Base-by-base conservation (phyloP, 2,888 invertebrate genomes). In the Punctoribates punctum region DNA sequence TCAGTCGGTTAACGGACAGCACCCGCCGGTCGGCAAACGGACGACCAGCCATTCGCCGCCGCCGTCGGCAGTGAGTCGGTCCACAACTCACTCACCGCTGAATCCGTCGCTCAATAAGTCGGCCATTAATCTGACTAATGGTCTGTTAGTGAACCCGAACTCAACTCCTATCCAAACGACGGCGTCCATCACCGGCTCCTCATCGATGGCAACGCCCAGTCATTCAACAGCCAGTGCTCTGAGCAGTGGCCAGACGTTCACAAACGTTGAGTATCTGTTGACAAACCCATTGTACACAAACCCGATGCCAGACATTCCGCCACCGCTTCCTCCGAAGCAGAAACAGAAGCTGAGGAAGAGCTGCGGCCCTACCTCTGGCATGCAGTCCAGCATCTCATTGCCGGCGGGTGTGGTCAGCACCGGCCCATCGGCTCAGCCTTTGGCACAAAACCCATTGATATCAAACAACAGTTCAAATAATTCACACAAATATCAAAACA, bases 301-400 rank as follows among this genome's bases (percentile, higher is more conserved):
- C 34, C 48, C 75, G 46, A 73, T 51, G 42, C 62, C 72, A 38
- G 80, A 80, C 72, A 70, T 79, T 57, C 81, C 81, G 23, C 91
- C 91, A 51, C 89, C 89, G 25, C 83, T 91, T 80, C 91, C 91
- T 65, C 91, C 91, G 46, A 86, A 90, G 42, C 79, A 79, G 73
- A 80, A 79, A 73, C 73, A 60, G 27, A 65, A 70, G 46, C 70
- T 70, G 13, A 38, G 70, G 13, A 70, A 70, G 17, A 23, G 11
- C 17, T 42, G 8, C 13, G 11, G 23, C 17, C 38, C 70, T 3
- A 8, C 42, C 17, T 6, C 70, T 4, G 34, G 9, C 15, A 34
- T 62, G 15, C 42, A 38, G 42, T 17, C 70, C 46, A 38, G 46
- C 23, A 34, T 46, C 34, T 70, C 70, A 70, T 15, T 70, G 46